These are phyloP conservation scores for Acanthisitta chloris DNA, from an alignment of 2,113 vertebrate genomes.

Conservation along the genomic window DNA sequence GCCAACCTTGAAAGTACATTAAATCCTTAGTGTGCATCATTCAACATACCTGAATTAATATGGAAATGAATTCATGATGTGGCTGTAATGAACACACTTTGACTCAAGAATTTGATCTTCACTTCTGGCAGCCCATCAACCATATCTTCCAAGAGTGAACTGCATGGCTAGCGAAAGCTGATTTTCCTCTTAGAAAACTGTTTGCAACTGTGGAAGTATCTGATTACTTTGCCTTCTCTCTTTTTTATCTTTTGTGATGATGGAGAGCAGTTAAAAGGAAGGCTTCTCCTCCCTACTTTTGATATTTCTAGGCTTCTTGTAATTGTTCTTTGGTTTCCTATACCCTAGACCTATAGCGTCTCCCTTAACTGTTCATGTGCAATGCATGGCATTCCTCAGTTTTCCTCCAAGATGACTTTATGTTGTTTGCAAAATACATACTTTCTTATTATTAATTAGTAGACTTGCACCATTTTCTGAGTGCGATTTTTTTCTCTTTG, in stretches of 20 bases:
- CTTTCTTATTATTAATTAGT: not conserved
- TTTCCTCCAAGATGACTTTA: not conserved
- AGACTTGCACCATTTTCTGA: not conserved
- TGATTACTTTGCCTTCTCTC: not conserved
- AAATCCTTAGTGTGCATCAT: not conserved
- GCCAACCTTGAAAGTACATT: not conserved
- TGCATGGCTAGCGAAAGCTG: not conserved
- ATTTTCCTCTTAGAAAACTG: not conserved
- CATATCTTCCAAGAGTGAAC: not conserved
- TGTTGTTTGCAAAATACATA: not conserved
- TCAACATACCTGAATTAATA: conserved; percentile 28
- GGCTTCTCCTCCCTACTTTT: not conserved
- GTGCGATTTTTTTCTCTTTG: not conserved
- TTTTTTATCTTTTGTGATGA: not conserved
- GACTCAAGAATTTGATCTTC: conserved; percentile 24
- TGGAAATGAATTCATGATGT: conserved; percentile 2
- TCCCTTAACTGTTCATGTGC: not conserved
- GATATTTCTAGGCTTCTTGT: not conserved
- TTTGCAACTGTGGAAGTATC: not conserved
- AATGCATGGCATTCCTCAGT: not conserved
- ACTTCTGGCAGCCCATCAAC: not conserved
- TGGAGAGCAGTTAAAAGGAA: not conserved
- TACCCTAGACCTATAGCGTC: not conserved
- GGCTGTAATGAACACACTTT: not conserved
- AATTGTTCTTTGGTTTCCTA: not conserved